Percentiles rank a stretch among this genome's conserved stretches.
phyloP scores from a whole-genome alignment of 1,140 invertebrate genomes.

The Scaptodrosophila lebanonensis region DNA sequence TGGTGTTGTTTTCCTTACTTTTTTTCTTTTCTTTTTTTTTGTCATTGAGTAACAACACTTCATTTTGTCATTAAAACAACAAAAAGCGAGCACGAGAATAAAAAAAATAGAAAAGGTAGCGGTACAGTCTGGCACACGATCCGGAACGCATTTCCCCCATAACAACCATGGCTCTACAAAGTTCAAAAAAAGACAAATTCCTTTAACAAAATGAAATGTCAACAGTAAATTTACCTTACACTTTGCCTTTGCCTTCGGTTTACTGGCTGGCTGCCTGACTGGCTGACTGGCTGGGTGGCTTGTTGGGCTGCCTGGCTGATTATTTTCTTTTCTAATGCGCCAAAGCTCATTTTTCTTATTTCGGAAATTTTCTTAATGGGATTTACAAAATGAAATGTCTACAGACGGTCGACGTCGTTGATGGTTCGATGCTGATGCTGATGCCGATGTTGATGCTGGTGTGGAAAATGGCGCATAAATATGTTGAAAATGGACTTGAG shows the following conservation, averaged over 20 bases:
- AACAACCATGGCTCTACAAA: conserved; percentile 6
- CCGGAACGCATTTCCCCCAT: no score
- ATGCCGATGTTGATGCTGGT: conserved; percentile 29
- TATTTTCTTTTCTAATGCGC: conserved; percentile 69
- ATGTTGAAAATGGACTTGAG: conserved; percentile 72
- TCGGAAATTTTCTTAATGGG: conserved; percentile 64
- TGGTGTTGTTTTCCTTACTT: no score
- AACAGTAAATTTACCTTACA: conserved; percentile 72
- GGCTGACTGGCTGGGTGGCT: conserved; percentile 5
- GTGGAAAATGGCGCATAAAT: conserved; percentile 74
- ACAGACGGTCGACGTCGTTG: conserved; percentile 12
- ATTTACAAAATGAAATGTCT: conserved; percentile 54
- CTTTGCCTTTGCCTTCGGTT: conserved; percentile 38
- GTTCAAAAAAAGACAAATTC: conserved; percentile 58
- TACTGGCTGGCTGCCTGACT: conserved; percentile 6
- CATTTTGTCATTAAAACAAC: conserved; percentile 38
- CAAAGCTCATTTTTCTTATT: conserved; percentile 73
- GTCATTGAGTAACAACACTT: conserved; percentile 42
- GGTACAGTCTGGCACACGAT: no score
- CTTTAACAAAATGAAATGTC: conserved; percentile 70
- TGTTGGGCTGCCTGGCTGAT: conserved; percentile 47
- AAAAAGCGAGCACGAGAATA: conserved; percentile 22
- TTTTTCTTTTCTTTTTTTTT: conserved; percentile 24
- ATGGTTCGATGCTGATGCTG: conserved; percentile 3
- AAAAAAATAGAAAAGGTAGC: conserved; percentile 4